phyloP scores from a whole-genome alignment of 2,113 vertebrate genomes.

The Cairina moschata region DNA sequence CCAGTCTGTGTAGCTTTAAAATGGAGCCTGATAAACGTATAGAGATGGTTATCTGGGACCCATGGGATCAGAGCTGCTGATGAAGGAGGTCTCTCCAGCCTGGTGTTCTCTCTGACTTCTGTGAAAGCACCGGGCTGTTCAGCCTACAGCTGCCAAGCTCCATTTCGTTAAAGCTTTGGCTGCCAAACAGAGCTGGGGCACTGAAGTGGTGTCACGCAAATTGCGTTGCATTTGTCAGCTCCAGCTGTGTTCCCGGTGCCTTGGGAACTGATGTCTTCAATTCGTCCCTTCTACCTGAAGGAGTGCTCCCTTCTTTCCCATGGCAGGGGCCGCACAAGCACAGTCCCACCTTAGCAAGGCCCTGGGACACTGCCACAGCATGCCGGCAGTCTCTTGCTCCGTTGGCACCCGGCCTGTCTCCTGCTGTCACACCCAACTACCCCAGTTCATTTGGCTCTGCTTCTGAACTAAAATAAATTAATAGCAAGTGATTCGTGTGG shows the following conservation, averaged over 20 bases:
- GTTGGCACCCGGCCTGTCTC: background rate
- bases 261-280: background rate
- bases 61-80: background rate
- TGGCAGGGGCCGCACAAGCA: background rate
- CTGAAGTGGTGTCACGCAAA: background rate
- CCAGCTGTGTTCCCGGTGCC: background rate
- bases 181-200: background rate
- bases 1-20: background rate
- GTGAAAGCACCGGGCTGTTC: background rate
- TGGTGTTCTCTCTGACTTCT: background rate
- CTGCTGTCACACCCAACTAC: background rate
- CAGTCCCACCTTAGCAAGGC: fast-evolving
- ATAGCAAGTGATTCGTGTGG: background rate
- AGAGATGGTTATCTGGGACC: background rate
- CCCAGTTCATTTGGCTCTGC: background rate
- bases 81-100: background rate
- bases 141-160: background rate
- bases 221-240: background rate
- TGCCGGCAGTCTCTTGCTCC: background rate
- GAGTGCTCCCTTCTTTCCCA: background rate
- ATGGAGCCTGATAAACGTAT: background rate
- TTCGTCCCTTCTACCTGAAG: background rate
- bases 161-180: background rate
- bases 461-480: slow-evolving; percentile 11
- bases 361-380: background rate